Base-by-base conservation (phyloP, 2,797 vertebrate genomes). In the Pterois miles region DNA sequence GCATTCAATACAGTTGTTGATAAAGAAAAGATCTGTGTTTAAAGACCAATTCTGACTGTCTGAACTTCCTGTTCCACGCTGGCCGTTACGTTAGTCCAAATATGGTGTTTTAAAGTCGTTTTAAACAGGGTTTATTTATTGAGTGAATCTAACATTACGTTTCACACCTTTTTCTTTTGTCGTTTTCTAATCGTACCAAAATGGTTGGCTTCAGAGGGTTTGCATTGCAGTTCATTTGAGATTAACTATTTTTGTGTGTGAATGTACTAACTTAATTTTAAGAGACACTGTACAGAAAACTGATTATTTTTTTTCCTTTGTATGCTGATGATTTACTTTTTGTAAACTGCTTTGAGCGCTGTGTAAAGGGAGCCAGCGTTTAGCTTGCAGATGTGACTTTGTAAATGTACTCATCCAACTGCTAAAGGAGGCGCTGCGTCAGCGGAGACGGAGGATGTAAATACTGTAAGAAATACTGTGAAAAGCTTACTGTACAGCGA, bases 391-490 rank as follows among this genome's bases (percentile, higher is more conserved):
- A 74, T 38, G 64, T 72, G 70, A 81, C 73, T 82, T 62, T 89
- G 79, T 82, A 74, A 71, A 82, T 88, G 84, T 84, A 22, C 38
- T 85, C 52, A 76, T 77, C 68, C 65, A 71, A 71, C 60, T 75
- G 85, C 80, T 82, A 60, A 70, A 86, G 79, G 74, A 69, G 87
- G 79, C 8, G 72, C 78, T 83, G 76, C n/a, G 58, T 77, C 59
- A 54, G 7, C 4, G 20, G 81, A 80, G 81, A 86, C 46, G 50
- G 69, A 82, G 76, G 76, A 52, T 95, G 95, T 95, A 95, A 92
- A 95, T 95, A 95, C 88, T 95, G 94, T 96, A 91, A 93, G 86
- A 93, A 93, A 92, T 85, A 92, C 91, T 95, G 94, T 92, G 91
- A 91, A 91, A 90, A 81, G 86, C 80, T 90, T 81, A 86, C 88